Percentiles rank a stretch among this genome's conserved stretches.
These are phyloP conservation scores for Carcina quercana DNA, from an alignment of 2,888 invertebrate species.

Conservation along the genomic window DNA sequence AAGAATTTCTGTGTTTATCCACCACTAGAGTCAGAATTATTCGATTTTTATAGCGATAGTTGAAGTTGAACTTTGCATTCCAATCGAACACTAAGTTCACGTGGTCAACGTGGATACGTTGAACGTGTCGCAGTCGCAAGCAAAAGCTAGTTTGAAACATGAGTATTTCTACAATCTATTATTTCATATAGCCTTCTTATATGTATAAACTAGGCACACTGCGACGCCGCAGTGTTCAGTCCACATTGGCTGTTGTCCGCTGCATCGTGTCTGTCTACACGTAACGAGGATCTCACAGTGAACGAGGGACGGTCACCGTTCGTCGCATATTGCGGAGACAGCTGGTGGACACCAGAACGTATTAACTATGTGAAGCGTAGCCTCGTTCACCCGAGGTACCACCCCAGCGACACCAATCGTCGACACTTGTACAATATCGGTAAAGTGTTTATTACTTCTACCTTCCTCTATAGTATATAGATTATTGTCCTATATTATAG, in stretches of 20 bases:
- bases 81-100: too few species aligned
- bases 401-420: conserved; percentile 30
- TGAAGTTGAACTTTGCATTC: too few species aligned
- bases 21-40: too few species aligned
- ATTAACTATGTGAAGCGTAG: conserved; percentile 52
- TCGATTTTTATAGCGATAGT: too few species aligned
- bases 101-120: too few species aligned
- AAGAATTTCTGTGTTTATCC: too few species aligned
- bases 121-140: too few species aligned
- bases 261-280: conserved; percentile 49
- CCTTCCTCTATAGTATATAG: too few species aligned
- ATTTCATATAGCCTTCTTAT: too few species aligned
- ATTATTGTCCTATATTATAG: too few species aligned
- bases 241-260: conserved; percentile 54
- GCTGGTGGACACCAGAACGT: conserved; percentile 46
- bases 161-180: too few species aligned
- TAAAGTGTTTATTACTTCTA: conserved; percentile 17
- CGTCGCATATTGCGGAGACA: conserved; percentile 46
- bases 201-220: conserved; percentile 44
- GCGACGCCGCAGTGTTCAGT: conserved; percentile 54
- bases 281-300: conserved; percentile 31
- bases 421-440: conserved; percentile 51
- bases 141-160: too few species aligned
- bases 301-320: conserved; percentile 43
- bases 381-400: conserved; percentile 45